Base-by-base conservation (phyloP, 2,888 invertebrate species). In the Hypolimnas misippus region DNA sequence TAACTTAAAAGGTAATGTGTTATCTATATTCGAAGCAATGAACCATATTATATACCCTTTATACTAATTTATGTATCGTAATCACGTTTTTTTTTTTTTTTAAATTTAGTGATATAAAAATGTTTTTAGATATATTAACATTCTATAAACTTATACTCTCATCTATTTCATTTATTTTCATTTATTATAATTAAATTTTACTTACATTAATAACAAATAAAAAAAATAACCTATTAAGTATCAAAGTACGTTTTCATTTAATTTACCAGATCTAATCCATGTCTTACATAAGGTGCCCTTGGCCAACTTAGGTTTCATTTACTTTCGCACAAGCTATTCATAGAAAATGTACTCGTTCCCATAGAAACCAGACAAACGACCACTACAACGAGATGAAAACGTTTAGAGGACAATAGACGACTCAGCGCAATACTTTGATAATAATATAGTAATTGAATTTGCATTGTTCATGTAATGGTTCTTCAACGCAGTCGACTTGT, bases 341-440 rank as follows among this genome's bases (percentile, higher is more conserved):
- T 58, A 65, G 56, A 60, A 57, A 46, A 19, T 54, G 57, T 60
- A 17, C 58, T 54, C 53, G 65, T 69, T 69, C 67, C 67, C 68
- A 69, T 67, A 42, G 62, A 63, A 57, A 66, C 63, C 50, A 57
- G 65, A 67, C 65, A 65, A 60, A 63, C 60, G 51, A 57, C 60
- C 60, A 62, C 51, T 33, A 60, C 56, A 58, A 42, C 17, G 16
- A 46, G 63, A 57, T 52, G 58, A 62, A 57, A 62, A 21, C 62
- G 54, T 59, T 57, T 46, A 21, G 63, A 59, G 60, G 56, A 63
- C 53, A 46, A 46, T 46, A 62, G 62, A 49, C 53, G 46, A 49
- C 49, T 46, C 57, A 38, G 57, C 35, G 44, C 35, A 46, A 35
- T 46, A 19, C 46, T 42, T 53, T 31, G 17, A 53, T 52, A 53